Conservation (phyloP, 2,888 invertebrate genomes). For the Spilarctia lutea region DNA sequence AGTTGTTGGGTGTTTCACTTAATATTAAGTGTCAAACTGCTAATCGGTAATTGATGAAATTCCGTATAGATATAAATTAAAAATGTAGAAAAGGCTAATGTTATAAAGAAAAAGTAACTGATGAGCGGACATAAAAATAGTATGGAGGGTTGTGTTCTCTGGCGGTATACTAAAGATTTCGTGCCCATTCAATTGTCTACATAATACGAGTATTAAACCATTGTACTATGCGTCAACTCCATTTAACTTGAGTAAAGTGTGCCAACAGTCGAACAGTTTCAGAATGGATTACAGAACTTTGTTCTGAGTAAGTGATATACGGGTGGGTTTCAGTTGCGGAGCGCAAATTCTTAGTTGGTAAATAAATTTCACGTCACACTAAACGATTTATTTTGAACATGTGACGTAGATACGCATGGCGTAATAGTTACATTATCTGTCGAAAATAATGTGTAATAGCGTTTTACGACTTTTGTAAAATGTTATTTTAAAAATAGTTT, state of each 20-base stretch:
- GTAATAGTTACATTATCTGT: slow-evolving; percentile 5
- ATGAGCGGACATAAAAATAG: too few relatives aligned
- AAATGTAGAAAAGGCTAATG: too few relatives aligned
- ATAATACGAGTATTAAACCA: too few relatives aligned
- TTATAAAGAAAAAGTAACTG: too few relatives aligned
- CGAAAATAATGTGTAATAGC: not conserved
- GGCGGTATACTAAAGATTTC: too few relatives aligned
- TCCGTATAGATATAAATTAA: too few relatives aligned
- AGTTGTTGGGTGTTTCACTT: too few relatives aligned
- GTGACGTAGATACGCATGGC: slow-evolving; percentile 6
- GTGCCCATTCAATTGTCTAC: too few relatives aligned
- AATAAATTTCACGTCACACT: slow-evolving; percentile 33
- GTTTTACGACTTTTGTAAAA: not conserved
- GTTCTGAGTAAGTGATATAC: not conserved
- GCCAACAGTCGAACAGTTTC: not conserved
- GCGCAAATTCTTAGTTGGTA: slow-evolving; percentile 23
- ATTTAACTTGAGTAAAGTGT: not conserved
- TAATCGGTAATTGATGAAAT: too few relatives aligned
- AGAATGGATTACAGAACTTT: not conserved
- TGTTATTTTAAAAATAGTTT: not conserved
- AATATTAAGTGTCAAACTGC: too few relatives aligned
- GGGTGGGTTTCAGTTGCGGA: not conserved
- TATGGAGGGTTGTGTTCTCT: too few relatives aligned
- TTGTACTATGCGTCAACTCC: too few relatives aligned
- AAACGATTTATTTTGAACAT: slow-evolving; percentile 12